Evolutionary conservation across 1,140 invertebrate genomes (phyloP), one percentile per base, ranked within the genome.

Genomic region (Trypoxylus dichotomus): DNA sequence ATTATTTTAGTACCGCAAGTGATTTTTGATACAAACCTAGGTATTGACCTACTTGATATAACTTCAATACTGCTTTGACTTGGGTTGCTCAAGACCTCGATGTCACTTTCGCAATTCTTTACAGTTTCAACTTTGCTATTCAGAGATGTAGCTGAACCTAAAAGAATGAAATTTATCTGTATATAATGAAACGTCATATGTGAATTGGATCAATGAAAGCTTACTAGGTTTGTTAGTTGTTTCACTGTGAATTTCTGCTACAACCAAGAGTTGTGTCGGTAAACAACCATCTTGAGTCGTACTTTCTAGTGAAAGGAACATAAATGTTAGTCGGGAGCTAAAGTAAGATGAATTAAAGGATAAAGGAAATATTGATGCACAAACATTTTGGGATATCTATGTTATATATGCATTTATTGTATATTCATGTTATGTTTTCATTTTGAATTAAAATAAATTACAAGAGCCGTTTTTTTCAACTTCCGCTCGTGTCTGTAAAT

Each of bases 1-100:
- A 74, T 21, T 42, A 32, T 19, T 74, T 41, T 41, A 32, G 5
- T 42, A 29, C 32, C 3, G 37, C 3, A 3, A 8, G 7, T 58
- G n/a, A n/a, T n/a, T n/a, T n/a, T 13, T 8, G 11, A 74, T 13
- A 47, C 24, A 41, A 3, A 75, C 74, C 74, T 75, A 24, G 74
- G 74, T 3, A 5, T 8, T 47, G 74, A 75, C 42, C 42, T n/a
- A 54, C 41, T 75, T 29, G 74, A 75, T 25, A 75, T 47, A 2
- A 79, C 78, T 77, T 79, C 78, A 27, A 79, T 79, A 32, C 78
- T 79, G 37, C 78, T 79, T 47, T 79, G 78, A 74, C 78, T 79
- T 41, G 78, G 78, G 47, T 79, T 79, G 47, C 78, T 79, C 3
- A 79, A 27, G 15, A 79, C 29, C 43, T 79, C 78, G 54, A 79